Conservation (phyloP, 2,797 vertebrate genomes). For the Cirrhinus molitorella region DNA sequence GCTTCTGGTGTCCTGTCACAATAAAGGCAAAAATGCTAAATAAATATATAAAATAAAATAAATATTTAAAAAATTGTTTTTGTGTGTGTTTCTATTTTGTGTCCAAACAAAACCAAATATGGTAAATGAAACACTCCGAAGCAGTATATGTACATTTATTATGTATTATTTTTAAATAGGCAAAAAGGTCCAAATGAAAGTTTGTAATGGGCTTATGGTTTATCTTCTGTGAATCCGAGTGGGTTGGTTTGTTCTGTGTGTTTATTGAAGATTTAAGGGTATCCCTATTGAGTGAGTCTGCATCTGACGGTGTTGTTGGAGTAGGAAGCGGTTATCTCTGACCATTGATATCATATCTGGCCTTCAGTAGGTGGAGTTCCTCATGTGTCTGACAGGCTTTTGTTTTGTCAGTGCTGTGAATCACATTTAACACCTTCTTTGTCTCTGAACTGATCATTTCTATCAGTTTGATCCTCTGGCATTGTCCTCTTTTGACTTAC, state of each 20-base stretch:
- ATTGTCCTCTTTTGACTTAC: not conserved
- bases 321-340: not conserved
- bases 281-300: not conserved
- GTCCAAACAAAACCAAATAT: not conserved
- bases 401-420: not conserved
- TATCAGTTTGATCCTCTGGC: not conserved
- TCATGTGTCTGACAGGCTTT: not conserved
- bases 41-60: no score
- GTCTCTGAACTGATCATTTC: not conserved
- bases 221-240: not conserved
- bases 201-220: not conserved
- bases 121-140: no score
- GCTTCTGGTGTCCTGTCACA: no score
- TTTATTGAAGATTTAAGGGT: not conserved
- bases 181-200: not conserved
- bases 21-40: no score
- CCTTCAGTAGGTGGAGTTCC: not conserved
- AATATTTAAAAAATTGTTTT: no score
- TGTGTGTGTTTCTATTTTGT: not conserved
- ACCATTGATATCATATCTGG: slow-evolving; percentile 7
- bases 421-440: not conserved
- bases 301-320: not conserved
- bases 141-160: no score
- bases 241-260: not conserved
- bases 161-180: no score